Conservation (phyloP, 2,797 vertebrate species). For the Rhabdomys pumilio region DNA sequence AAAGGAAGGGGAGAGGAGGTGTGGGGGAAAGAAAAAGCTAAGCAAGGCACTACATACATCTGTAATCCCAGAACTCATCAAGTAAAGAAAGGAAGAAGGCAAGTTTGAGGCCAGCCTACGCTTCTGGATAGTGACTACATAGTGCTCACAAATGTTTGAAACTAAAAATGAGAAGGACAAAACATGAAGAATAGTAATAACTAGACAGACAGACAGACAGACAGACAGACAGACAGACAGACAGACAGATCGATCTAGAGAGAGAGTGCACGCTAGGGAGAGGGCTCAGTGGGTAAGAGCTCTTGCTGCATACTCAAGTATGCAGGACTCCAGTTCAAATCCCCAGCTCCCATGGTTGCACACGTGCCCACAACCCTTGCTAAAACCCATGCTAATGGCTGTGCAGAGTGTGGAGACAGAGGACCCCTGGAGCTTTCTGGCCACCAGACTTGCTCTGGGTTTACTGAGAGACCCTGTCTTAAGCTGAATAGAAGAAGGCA, state of each 20-base stretch:
- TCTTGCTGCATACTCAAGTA: not conserved
- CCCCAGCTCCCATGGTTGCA: not conserved
- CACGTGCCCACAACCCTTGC: not conserved
- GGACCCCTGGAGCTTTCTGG: not conserved
- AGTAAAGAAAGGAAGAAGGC: not conserved
- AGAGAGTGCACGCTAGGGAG: not conserved
- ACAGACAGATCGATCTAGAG: too few species aligned
- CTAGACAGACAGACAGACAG: not conserved
- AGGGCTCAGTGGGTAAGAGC: not conserved
- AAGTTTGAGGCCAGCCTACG: not conserved
- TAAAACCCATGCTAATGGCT: not conserved
- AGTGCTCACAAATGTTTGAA: conserved; percentile 14
- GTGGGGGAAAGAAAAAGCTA: not conserved
- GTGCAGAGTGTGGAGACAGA: not conserved
- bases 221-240: too few species aligned
- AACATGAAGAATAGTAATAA: not conserved
- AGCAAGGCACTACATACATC: not conserved
- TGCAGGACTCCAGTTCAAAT: not conserved
- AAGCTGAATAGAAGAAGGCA: not conserved
- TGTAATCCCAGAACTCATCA: not conserved
- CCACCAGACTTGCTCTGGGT: not conserved
- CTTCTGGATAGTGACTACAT: not conserved
- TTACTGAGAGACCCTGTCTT: not conserved
- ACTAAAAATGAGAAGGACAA: conserved; percentile 20
- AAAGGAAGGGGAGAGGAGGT: too few species aligned